Base-by-base conservation (phyloP, 2,888 invertebrate species). In the Ophion obscuratus region DNA sequence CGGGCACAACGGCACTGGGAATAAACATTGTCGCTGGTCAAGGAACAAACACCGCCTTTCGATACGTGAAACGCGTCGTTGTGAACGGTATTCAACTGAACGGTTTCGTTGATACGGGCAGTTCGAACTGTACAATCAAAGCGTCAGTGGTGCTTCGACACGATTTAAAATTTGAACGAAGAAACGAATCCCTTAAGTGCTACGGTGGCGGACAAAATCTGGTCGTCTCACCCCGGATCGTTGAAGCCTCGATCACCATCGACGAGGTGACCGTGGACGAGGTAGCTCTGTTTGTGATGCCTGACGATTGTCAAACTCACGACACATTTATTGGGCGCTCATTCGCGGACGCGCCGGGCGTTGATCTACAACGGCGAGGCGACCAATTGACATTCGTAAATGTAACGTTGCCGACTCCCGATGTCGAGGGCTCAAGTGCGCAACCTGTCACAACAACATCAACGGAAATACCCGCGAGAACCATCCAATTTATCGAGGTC, bases 91-190 rank as follows among this genome's bases (percentile, higher is more conserved):
- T 14, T 10, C 14, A 68, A 36, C 11, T 84, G 20, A 17, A 36
- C 36, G 75, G 59, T 17, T 44, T 80, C 31, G 67, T 75, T 7
- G 70, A 70, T 10, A 44, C 27, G 1, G 70, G 70, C 6, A 70
- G 53, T 27, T 70, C 70, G 0, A 62, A 61, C 14, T 84, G 84
- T 31, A 84, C 75, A 0, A 74, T 80, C 4, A 84, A 76, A 67
- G 20, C 64, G 27, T 66, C 24, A 44, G 40, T 14, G 5, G n/a
- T 67, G 61, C 24, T 64, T 47, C n/a, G 2, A 44, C n/a, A 11
- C 1, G 31, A 27, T 11, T 31, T 64, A 2, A 27, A 64, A 31
- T 64, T 64, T 31, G 31, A 11, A 14, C 4, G 27, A 27, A 10
- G 64, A 27, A 14, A 27, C 11, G 31, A 27, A 27, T 14, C 64